Base-by-base conservation (phyloP, 2,113 vertebrate species). In the Notiomystis cincta region DNA sequence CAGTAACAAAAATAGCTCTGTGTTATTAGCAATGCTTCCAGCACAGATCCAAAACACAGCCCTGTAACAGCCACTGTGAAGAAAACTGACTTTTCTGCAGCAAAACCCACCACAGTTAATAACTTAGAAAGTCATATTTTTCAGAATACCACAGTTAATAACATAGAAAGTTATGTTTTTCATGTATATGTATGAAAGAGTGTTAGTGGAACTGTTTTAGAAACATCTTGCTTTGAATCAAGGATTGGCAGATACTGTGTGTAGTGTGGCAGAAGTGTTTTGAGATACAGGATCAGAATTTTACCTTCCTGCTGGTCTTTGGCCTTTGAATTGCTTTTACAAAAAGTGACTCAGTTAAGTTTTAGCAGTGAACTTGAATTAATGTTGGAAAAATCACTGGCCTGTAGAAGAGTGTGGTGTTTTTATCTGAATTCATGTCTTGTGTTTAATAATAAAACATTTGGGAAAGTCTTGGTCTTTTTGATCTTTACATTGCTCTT, bases 121-220 rank as follows among this genome's bases (percentile, higher is more conserved):
- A 61, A n/a, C 6, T 30, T 19, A 10, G 30, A 61, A 48, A 37
- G 9, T 53, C 9, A 12, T 61, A 7, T 14, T 65, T 93, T 84
- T 48, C 7, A 8, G 3, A 3, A n/a, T n/a, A n/a, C n/a, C n/a
- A n/a, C n/a, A n/a, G n/a, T n/a, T n/a, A 28, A 38, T 78, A 61
- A n/a, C 7, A 27, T 19, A 10, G 30, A 61, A 48, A 37, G 9
- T 53, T 8, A 12, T 61, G 8, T 14, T 65, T 93, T 84, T 48
- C 7, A 8, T 2, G 3, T 57, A 6, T 37, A 13, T 0, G 0
- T 54, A 18, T 54, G 64, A 54, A 40, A 15, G 33, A 40, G 18
- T 42, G 13, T 54, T 83, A 45, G 17, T 54, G 35, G 18, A 87
- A 61, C 48, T 81, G 5, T 73, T 72, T 70, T 23, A 57, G 45